Base-by-base conservation (phyloP, 2,888 invertebrate genomes). In the Ichneumon xanthorius region DNA sequence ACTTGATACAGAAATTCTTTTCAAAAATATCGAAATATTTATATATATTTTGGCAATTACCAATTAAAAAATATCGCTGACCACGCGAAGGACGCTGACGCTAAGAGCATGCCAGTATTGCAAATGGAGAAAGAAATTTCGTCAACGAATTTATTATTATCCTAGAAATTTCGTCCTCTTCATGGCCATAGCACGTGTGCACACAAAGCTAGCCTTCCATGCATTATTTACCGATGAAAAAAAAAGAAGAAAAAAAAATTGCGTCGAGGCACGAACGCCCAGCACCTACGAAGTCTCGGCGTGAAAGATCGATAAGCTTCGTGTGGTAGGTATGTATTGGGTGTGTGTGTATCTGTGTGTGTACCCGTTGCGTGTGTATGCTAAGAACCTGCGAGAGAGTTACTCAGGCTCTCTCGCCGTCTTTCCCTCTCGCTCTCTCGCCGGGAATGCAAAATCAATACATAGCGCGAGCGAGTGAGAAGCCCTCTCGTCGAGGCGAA, bases 361-460 rank as follows among this genome's bases (percentile, higher is more conserved):
- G n/a, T n/a, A 14, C 22, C 58, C 14, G 16, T 45, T 73, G 55
- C 33, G 65, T 76, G 65, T 76, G 40, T 68, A 40, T 16, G 40
- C 45, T 63, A 26, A 63, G 63, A 50, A 61, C 61, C 75, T 30
- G 61, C 63, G 72, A 71, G 73, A 40, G 73, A 58, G 73, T n/a
- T 53, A 45, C 61, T 45, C 61, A 63, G 48, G 75, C 61, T 30
- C 45, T 63, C 65, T 76, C 63, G 58, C 26, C 22, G 58, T 58
- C 58, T 58, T 26, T 58, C 22, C 58, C 9, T 26, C 58, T 58
- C 58, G 58, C 58, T 58, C 58, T 26, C 48, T 76, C 65, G 50
- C 22, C 65, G 76, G 76, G 65, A 76, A 76, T 76, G 76, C 76
- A 76, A 76, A 76, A 76, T 76, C 76, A 76, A 76, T 76, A 76